A percentile compares a stretch with the other conserved stretches of the same genome.
Conservation (phyloP, 2,888 invertebrate genomes). For the Heliconius ismenius region DNA sequence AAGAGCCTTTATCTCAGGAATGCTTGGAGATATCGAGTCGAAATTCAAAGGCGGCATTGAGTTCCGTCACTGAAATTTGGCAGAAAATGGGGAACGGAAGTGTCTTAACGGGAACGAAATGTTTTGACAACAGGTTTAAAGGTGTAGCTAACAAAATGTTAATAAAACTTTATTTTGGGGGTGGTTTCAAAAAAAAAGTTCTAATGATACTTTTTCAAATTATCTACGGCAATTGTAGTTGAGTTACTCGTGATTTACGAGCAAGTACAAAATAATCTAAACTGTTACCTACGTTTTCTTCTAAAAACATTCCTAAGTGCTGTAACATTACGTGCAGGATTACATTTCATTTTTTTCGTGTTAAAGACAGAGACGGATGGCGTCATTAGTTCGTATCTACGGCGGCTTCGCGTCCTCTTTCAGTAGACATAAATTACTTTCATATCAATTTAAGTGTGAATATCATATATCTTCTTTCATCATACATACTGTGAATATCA, state of each 20-base stretch:
- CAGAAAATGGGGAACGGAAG: too few species aligned
- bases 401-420: background rate
- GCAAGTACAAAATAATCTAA: background rate
- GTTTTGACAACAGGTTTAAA: too few species aligned
- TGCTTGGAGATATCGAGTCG: too few species aligned
- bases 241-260: background rate
- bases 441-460: conserved; percentile 13
- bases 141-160: too few species aligned
- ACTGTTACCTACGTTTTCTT: background rate
- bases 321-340: conserved; percentile 1
- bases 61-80: too few species aligned
- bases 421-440: conserved; percentile 10
- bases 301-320: background rate
- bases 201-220: background rate
- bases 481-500: background rate
- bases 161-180: too few species aligned
- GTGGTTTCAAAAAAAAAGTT: too few species aligned
- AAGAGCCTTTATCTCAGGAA: too few species aligned
- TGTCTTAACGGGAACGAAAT: too few species aligned
- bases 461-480: background rate
- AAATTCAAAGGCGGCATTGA: too few species aligned
- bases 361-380: conserved; percentile 1
- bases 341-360: background rate
- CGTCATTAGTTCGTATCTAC: conserved; percentile 13
- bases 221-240: background rate